Percentiles rank a stretch among this genome's conserved stretches.
Conservation (phyloP, 2,113 vertebrate species). For the Lota lota region DNA sequence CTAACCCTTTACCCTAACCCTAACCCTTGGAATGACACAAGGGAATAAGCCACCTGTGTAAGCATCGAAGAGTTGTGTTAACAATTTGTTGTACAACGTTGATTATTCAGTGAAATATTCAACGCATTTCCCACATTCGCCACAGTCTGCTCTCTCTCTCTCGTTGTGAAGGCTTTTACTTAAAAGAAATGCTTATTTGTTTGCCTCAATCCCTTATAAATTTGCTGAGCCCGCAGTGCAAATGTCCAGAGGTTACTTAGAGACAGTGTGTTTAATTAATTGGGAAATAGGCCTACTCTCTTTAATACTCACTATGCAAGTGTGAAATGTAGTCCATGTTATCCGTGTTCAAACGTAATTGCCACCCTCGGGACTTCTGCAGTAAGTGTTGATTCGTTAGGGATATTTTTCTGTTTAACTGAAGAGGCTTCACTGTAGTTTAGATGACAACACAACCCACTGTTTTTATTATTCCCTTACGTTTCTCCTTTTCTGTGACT, state of each 20-base stretch:
- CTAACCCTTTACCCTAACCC: no score
- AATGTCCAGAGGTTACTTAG: conserved; percentile 88
- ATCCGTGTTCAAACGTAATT: conserved; percentile 89
- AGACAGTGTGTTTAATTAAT: conserved; percentile 94
- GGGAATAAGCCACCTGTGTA: background rate
- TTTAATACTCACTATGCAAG: conserved; percentile 93
- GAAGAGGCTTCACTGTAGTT: conserved; percentile 78
- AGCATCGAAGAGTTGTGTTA: conserved; percentile 42
- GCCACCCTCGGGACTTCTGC: conserved; percentile 86
- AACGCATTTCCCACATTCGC: conserved; percentile 18
- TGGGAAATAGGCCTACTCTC: conserved; percentile 83
- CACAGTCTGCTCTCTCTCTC: conserved; percentile 3
- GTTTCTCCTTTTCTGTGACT: no score
- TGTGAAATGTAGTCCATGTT: conserved; percentile 84
- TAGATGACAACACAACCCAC: conserved; percentile 63
- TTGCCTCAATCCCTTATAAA: conserved; percentile 74
- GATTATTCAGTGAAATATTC: conserved; percentile 28
- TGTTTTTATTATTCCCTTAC: no score
- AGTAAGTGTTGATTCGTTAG: conserved; percentile 86
- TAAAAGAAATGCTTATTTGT: conserved; percentile 42
- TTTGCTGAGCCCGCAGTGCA: conserved; percentile 84
- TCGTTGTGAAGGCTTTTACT: conserved; percentile 39
- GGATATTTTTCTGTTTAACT: conserved; percentile 85
- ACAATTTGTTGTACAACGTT: conserved; percentile 43
- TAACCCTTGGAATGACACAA: conserved; percentile 14